Conservation (phyloP, 2,888 invertebrate genomes). For the Trichopria drosophilae region DNA sequence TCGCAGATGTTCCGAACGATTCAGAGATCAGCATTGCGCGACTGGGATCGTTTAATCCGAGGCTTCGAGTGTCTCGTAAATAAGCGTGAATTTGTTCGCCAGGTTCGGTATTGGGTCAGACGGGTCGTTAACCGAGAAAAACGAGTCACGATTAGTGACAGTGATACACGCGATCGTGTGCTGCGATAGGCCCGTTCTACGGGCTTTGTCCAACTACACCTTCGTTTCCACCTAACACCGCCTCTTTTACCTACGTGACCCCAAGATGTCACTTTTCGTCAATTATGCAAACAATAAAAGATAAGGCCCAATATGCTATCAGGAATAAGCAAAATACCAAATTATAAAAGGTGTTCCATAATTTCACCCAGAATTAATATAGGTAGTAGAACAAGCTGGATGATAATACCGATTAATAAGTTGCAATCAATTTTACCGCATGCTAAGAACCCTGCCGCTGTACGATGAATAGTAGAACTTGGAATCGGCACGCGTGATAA, state of each 20-base stretch:
- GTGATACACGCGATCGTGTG: constrained; percentile 34
- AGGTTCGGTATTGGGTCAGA: constrained; percentile 25
- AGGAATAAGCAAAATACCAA: no score
- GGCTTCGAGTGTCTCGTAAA: constrained; percentile 22
- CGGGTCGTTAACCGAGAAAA: constrained; percentile 30
- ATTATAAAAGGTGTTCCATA: no score
- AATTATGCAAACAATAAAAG: no score
- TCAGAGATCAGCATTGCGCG: not conserved
- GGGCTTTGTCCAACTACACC: constrained; percentile 21
- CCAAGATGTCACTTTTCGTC: no score
- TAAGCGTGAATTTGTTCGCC: constrained; percentile 25
- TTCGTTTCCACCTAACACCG: constrained; percentile 22
- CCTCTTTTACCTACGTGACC: not conserved
- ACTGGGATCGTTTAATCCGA: constrained; percentile 22
- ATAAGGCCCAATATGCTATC: no score
- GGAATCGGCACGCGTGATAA: no score
- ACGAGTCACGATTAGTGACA: constrained; percentile 36
- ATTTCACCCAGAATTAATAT: no score
- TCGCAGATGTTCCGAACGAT: constrained; percentile 16
- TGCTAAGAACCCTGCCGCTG: no score
- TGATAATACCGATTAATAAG: no score
- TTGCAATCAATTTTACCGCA: no score
- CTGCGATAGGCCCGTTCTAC: constrained; percentile 29
- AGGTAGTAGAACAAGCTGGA: no score
- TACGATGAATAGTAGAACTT: no score